Evolutionary conservation across 1,140 invertebrate genomes (phyloP), one percentile per base, ranked within the genome.

Genomic region (Acromyrmex heyeri): DNA sequence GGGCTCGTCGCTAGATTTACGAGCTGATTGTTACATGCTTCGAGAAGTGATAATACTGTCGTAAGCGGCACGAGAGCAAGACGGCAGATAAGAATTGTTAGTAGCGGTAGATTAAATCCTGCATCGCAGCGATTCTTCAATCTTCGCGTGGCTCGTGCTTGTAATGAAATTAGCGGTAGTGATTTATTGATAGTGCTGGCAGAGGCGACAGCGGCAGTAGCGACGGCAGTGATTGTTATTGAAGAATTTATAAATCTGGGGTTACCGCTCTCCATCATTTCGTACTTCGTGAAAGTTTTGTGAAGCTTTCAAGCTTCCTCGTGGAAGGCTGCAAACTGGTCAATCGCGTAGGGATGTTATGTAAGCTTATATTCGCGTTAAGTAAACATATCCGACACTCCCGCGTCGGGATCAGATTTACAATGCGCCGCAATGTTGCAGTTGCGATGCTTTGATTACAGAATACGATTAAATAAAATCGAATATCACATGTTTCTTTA

Each of bases 301-400:
- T 48, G 64, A 87, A 82, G 75, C 86, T 90, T 59, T 55, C 61
- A 61, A 87, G 77, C 77, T 88, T 88, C 78, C 65, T 38, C 82
- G 72, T 44, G 67, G 72, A 88, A 91, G 53, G 50, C 65, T 90
- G 62, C 48, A 64, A 91, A 90, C 67, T 79, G 73, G 50, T 82
- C 77, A 72, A 76, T 30, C 77, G 82, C 34, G 89, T 90, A 78
- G 89, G 89, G 57, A 88, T 88, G 89, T 91, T 91, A 91, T 83
- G 87, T 91, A 91, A 91, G 86, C 77, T 30, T 44, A 57, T 44
- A 77, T 27, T 77, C 38, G 27, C 64, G 64, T 61, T 87, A 50
- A 62, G 50, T 64, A 59, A 79, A 76, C 53, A 87, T n/a, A n/a
- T 59, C 61, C 34, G 27, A 55, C 69, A 79, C n/a, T 78, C 85